Conservation (phyloP, 1,140 invertebrate genomes). For the Delia radicum region DNA sequence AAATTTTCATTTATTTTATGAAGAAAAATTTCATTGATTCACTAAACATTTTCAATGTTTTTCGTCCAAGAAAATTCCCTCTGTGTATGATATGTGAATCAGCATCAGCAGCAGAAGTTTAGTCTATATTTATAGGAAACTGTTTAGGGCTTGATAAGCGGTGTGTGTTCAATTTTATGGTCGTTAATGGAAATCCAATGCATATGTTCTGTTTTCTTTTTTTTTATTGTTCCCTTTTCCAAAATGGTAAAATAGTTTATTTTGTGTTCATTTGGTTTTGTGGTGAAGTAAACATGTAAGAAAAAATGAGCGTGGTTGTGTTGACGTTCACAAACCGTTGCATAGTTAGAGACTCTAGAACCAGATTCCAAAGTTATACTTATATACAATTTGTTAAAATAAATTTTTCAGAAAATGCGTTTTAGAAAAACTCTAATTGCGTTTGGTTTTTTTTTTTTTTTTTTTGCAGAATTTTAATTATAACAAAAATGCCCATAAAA, state of each 20-base stretch:
- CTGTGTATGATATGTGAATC: not conserved
- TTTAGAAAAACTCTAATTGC: not conserved
- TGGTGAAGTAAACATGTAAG: not conserved
- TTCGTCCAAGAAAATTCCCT: not conserved
- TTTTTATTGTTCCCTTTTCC: not conserved
- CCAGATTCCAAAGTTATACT: not conserved
- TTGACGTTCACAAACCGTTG: not conserved
- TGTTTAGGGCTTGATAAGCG: conserved; percentile 22
- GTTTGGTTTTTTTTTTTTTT: not conserved
- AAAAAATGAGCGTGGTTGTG: not conserved
- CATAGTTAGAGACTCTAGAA: not conserved
- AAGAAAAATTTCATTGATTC: no score
- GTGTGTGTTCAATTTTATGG: conserved; percentile 23
- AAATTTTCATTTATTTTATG: no score
- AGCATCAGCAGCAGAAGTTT: not conserved
- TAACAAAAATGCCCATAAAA: no score
- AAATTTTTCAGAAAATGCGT: not conserved
- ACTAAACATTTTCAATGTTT: no score
- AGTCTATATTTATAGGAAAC: conserved; percentile 11
- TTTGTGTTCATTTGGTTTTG: not conserved
- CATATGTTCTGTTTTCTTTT: not conserved
- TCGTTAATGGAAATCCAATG: conserved; percentile 22
- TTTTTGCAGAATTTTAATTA: no score
- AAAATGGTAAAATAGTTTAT: conserved; percentile 20
- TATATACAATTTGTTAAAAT: not conserved